Conservation (phyloP, 2,888 invertebrate species). For the Dryomyza anilis region DNA sequence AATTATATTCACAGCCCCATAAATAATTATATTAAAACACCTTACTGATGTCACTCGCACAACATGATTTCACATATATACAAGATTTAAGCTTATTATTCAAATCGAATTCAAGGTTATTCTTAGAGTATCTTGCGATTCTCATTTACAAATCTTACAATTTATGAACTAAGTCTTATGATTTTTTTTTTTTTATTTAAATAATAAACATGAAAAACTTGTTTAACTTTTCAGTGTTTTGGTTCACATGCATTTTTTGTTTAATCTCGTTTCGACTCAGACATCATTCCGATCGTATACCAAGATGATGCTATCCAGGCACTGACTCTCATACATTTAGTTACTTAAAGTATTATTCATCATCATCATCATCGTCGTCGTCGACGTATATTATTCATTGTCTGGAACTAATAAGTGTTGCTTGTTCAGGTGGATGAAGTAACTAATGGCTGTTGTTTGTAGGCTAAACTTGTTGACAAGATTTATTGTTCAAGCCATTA, state of each 20-base stretch:
- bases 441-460: neutral
- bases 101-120: neutral
- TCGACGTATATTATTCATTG: neutral
- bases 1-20: neutral
- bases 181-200: no score
- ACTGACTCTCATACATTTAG: conserved; percentile 3
- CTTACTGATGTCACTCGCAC: neutral
- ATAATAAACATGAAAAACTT: conserved; percentile 14
- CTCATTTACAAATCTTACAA: neutral
- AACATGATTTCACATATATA: neutral
- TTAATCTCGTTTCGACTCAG: no score
- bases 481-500: conserved; percentile 15
- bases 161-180: neutral
- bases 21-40: neutral
- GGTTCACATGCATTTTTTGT: neutral
- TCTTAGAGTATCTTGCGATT: neutral
- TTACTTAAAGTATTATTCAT: neutral
- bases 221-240: no score
- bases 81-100: neutral
- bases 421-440: conserved; percentile 3
- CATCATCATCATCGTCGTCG: no score
- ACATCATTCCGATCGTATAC: no score
- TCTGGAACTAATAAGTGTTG: conserved; percentile 1
- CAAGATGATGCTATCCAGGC: no score
- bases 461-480: conserved; percentile 7